Percentiles rank a stretch among this genome's conserved stretches.
phyloP scores from a whole-genome alignment of 2,797 vertebrate species.

The Urocyon cinereoargenteus region DNA sequence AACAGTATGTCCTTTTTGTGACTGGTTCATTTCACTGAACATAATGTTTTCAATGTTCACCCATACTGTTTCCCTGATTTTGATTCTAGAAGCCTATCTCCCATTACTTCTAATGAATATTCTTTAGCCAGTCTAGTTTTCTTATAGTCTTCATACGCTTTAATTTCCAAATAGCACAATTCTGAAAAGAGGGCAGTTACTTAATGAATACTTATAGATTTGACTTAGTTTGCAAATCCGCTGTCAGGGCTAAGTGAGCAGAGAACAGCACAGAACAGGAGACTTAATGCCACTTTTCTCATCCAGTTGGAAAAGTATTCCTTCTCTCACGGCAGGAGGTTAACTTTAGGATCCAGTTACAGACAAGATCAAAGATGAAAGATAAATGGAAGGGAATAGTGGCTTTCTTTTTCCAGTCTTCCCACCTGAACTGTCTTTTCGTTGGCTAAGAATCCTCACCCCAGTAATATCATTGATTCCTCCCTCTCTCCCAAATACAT shows the following conservation, averaged over 20 bases:
- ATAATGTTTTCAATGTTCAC: neutral
- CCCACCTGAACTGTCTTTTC: neutral
- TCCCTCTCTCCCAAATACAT: neutral
- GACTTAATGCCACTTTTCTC: neutral
- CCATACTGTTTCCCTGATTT: neutral
- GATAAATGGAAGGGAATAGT: constrained; percentile 1
- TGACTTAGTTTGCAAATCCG: neutral
- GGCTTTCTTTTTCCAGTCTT: constrained; percentile 13
- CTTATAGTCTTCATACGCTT: neutral
- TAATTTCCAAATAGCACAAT: neutral
- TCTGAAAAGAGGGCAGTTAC: neutral
- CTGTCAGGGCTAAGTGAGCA: neutral
- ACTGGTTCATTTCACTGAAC: neutral
- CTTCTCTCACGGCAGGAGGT: neutral
- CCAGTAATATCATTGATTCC: neutral
- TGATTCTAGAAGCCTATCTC: neutral
- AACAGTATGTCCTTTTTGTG: neutral
- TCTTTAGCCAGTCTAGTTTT: neutral
- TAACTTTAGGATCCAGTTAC: constrained; percentile 23
- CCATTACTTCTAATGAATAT: neutral
- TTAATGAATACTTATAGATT: constrained; percentile 4
- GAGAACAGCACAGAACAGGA: neutral
- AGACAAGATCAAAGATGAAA: constrained; percentile 22
- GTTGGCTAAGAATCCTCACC: neutral
- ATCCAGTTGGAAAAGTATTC: neutral